Evolutionary conservation across 2,888 invertebrate species (phyloP).

Genomic region (Pseudanteris insignis): DNA sequence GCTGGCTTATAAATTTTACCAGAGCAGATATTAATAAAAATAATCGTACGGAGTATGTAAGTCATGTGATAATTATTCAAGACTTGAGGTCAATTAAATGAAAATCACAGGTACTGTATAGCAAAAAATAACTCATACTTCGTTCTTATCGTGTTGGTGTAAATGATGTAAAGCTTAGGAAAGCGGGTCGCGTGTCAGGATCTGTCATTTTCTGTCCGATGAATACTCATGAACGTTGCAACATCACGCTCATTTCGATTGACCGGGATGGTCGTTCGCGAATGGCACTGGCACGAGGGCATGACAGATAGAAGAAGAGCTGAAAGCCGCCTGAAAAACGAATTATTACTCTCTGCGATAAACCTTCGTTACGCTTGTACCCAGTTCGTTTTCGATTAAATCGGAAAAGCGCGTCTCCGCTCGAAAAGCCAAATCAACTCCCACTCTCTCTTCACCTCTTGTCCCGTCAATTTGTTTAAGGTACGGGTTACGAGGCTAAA

Average conservation of each 20-base stretch:
- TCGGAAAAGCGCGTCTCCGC: conserved; percentile 51
- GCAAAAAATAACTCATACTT: conserved; percentile 19
- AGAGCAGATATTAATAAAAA: no score
- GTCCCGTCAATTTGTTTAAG: conserved; percentile 57
- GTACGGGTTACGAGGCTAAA: no score
- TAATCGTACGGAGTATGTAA: no score
- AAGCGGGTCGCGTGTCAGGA: conserved; percentile 30
- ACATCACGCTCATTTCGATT: conserved; percentile 17
- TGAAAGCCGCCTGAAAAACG: conserved; percentile 52
- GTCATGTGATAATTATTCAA: no score
- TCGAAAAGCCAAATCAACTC: conserved; percentile 30
- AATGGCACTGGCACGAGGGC: conserved; percentile 5
- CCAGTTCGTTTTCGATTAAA: conserved; percentile 62
- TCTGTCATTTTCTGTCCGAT: conserved; percentile 40
- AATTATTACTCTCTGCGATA: conserved; percentile 59
- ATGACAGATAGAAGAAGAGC: conserved; percentile 4
- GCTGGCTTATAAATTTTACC: no score
- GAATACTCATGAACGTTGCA: conserved; percentile 36
- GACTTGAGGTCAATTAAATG: no score
- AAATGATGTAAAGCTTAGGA: conserved; percentile 10
- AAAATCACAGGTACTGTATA: conserved; percentile 10
- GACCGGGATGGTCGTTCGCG: conserved; percentile 23
- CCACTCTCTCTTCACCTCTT: conserved; percentile 6
- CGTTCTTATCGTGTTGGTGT: conserved; percentile 26
- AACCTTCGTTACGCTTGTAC: conserved; percentile 53